Conservation (phyloP, 1,140 invertebrate species). For the Conopomorpha cramerella region DNA sequence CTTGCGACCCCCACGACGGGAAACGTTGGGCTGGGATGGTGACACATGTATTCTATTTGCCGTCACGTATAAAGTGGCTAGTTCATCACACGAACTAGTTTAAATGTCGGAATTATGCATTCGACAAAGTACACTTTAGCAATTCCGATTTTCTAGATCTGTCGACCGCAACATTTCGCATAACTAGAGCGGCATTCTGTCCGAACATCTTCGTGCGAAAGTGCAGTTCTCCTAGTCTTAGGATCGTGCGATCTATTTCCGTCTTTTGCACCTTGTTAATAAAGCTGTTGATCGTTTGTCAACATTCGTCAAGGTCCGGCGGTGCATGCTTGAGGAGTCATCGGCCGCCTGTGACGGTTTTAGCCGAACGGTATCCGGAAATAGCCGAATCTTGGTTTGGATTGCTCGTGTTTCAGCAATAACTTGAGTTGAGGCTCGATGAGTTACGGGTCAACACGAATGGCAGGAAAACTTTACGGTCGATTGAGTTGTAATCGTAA, state of each 20-base stretch:
- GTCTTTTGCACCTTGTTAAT: background rate
- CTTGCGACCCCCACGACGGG: no score
- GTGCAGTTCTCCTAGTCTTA: background rate
- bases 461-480: no score
- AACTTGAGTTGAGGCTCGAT: slow-evolving; percentile 14
- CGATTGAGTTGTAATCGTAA: no score
- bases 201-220: background rate
- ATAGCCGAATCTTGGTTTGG: slow-evolving; percentile 39
- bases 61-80: no score
- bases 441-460: slow-evolving; percentile 13
- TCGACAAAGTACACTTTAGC: background rate
- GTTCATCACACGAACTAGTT: no score
- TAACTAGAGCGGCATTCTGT: slow-evolving; percentile 1
- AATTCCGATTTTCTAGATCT: background rate
- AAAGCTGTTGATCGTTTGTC: background rate
- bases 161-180: background rate
- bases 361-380: slow-evolving; percentile 41
- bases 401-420: slow-evolving; percentile 31
- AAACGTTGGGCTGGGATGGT: no score
- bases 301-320: slow-evolving; percentile 25
- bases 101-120: background rate
- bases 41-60: no score
- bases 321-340: slow-evolving; percentile 43
- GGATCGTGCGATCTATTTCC: background rate
- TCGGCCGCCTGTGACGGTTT: slow-evolving; percentile 41